These are phyloP conservation scores for Calliscelio sp. DNA, from an alignment of 2,888 invertebrate species.

Conservation along the genomic window DNA sequence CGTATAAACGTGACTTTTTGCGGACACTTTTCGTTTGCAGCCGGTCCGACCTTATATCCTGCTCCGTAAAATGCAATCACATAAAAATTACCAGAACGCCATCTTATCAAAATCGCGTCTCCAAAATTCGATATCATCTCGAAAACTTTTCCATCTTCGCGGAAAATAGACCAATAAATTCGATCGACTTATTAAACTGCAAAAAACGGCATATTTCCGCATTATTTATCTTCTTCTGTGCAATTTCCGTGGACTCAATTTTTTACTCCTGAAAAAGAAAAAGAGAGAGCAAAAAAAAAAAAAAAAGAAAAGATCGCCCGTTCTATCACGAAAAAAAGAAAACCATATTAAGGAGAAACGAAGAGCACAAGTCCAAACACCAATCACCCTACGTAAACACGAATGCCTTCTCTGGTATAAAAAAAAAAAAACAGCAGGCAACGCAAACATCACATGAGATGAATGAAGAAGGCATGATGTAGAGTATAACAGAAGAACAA, in stretches of 20 bases:
- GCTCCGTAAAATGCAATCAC: not conserved
- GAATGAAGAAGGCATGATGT: too few species aligned
- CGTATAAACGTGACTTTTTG: conserved; percentile 45
- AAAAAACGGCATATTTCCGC: conserved; percentile 39
- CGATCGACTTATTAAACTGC: conserved; percentile 35
- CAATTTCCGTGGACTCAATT: conserved; percentile 34
- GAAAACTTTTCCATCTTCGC: conserved; percentile 19
- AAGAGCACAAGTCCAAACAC: too few species aligned
- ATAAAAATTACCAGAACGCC: conserved; percentile 22
- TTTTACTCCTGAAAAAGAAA: too few species aligned
- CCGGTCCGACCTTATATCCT: not conserved
- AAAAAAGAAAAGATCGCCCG: conserved; percentile 7
- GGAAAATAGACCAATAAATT: conserved; percentile 37
- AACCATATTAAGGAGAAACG: conserved; percentile 64
- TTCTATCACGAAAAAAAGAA: conserved; percentile 63
- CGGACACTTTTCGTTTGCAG: conserved; percentile 1
- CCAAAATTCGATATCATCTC: too few species aligned
- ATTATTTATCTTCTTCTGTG: conserved; percentile 41
- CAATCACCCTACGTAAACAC: too few species aligned
- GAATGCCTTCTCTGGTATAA: too few species aligned
- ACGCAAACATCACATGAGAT: too few species aligned
- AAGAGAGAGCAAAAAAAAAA: conserved; percentile 4
- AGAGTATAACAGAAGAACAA: too few species aligned
- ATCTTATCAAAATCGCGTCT: conserved; percentile 31
- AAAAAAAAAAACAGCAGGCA: too few species aligned